Evolutionary conservation across 2,888 invertebrate genomes (phyloP), one percentile per base, ranked within the genome.

Genomic region (Meteorus cinctellus): DNA sequence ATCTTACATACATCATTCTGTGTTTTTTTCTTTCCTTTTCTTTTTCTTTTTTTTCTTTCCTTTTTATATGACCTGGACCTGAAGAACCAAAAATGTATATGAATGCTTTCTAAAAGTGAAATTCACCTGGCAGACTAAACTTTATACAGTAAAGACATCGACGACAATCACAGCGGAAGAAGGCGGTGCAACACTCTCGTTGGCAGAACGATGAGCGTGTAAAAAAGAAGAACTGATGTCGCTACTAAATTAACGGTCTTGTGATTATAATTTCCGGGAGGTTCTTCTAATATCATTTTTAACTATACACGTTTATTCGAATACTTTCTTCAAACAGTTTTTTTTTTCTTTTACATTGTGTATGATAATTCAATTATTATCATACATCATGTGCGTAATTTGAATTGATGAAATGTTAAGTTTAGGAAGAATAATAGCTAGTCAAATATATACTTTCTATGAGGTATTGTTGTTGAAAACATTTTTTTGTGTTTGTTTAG

Each of bases 101-200:
- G 41, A n/a, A 55, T 75, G 71, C 75, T 75, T 75, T 75, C 75
- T 75, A 75, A 75, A 75, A 75, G 71, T 75, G 75, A 75, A 75
- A 75, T 75, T 65, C 24, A 65, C 27, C 69, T 69, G 34, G 41
- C 51, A 65, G 41, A 24, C 65, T 65, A 65, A 65, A 73, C 68
- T 48, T 19, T 8, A 55, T 55, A 19, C n/a, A 55, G 55, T 55
- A 4, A 24, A 55, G 55, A 55, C 55, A 19, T n/a, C 55, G 55
- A 45, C 60, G 59, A 36, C 27, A 70, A 29, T 27, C 19, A 62
- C 24, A 51, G 24, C 71, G 75, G 75, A 71, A 75, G 71, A 45
- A 66, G 75, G 59, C 75, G 75, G 74, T 68, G 68, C 29, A 45
- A 29, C n/a, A 27, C 10, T 62, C 62, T 36, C 27, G 29, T 62